Evolutionary conservation across 2,797 vertebrate genomes (phyloP), one percentile per base, ranked within the genome.

Genomic region (Orientallactaga sibirica): DNA sequence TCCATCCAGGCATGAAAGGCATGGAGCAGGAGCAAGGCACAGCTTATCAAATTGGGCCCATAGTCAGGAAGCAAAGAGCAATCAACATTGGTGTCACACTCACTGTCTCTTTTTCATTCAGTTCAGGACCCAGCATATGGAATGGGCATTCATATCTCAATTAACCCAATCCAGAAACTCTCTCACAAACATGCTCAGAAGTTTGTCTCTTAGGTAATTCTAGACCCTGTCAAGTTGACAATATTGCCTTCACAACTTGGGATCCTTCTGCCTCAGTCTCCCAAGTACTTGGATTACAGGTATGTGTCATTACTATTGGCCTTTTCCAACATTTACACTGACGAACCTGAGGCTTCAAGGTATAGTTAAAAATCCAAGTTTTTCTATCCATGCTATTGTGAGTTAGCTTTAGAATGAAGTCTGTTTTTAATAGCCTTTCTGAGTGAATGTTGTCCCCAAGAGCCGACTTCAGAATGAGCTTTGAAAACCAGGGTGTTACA

Each of bases 391-490:
- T n/a, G n/a, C 74, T 90, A 91, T 33, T 61, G 27, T 74, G 82
- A 94, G 22, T 16, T 86, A 83, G 52, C 55, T n/a, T 84, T 48
- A 88, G 90, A 90, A 77, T 7, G 20, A 9, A 33, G 25, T 83
- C 74, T 86, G 71, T 77, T 93, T 86, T 86, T 43, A 37, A 77
- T 33, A 62, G 75, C 6, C 66, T 68, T 41, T 75, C 70, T 66
- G 58, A 29, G 16, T 67, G 58, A 92, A 86, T 37, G 73, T 12
- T 95, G 66, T 76, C 93, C 68, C 67, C 52, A 61, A 79, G 43
- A 78, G 68, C 70, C 87, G 90, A 71, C 77, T 95, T 80, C 2
- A 29, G 78, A 87, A 89, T 89, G 87, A 64, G 75, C 55, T 85
- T 79, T 92, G 80, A 52, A 90, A 91, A 76, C 18, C 67, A 61